Evolutionary conservation across 2,797 vertebrate species (phyloP), one percentile per base, ranked within the genome.

Genomic region (Spheniscus humboldti): DNA sequence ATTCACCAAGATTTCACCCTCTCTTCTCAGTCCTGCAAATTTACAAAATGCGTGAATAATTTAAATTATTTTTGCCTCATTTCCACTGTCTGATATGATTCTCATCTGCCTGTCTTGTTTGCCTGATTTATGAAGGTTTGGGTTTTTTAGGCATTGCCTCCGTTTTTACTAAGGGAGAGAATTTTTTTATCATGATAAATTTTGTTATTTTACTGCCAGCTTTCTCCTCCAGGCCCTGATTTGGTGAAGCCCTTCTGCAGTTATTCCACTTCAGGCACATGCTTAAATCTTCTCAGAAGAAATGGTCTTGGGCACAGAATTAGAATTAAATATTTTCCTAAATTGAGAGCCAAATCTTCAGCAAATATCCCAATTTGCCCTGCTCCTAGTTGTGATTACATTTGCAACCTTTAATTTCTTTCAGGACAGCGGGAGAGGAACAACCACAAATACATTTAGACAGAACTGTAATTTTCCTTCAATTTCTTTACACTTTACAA

Each of bases 41-140:
- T 92, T 91, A 78, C 81, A 78, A 87, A 92, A 86, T 47, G 76
- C 90, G 73, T 77, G 73, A 86, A 88, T 90, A 91, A 87, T 91
- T 90, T 87, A n/a, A 80, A 93, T 97, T 93, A 75, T 75, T 92
- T 95, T 92, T 96, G 72, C 76, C 78, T 95, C 78, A 72, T 96
- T 96, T 94, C 68, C 75, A 60, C 57, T 75, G 62, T 73, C 84
- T 77, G 57, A 37, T 89, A 68, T 18, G 43, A 91, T 78, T 92
- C 73, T 94, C 64, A 75, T 88, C 88, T 95, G 86, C 56, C 57
- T 91, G 57, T 77, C 93, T 96, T 59, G 72, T 96, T 96, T 94
- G 64, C 62, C 86, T 93, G 91, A 94, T 94, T 89, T 91, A 90
- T 83, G 75, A 86, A 91, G 62, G 53, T 68, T 95, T 87, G 41